These are phyloP conservation scores for Thalpophila matura DNA, from an alignment of 2,888 invertebrate genomes.

Conservation along the genomic window DNA sequence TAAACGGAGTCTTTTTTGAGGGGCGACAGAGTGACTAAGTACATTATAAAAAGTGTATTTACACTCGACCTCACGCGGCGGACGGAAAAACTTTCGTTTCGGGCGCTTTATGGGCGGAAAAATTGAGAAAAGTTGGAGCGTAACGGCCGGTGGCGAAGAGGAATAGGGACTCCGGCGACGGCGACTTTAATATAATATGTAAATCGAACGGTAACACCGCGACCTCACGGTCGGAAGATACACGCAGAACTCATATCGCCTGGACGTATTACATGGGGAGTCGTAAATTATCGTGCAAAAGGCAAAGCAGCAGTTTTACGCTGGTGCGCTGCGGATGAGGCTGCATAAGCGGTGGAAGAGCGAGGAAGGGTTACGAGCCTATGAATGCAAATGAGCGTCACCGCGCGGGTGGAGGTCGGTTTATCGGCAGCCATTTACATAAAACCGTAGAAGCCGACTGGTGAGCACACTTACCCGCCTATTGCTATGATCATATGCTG, in stretches of 20 bases:
- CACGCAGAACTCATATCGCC: conserved; percentile 86
- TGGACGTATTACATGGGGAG: conserved; percentile 87
- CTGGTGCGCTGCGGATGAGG: conserved; percentile 75
- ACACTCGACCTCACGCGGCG: conserved; percentile 88
- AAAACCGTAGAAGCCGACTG: conserved; percentile 83
- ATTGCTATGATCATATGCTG: conserved; percentile 78
- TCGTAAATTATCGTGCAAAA: conserved; percentile 89
- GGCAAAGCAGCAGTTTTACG: conserved; percentile 86
- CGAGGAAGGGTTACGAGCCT: conserved; percentile 90
- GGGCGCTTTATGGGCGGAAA: conserved; percentile 90
- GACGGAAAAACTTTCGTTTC: conserved; percentile 87
- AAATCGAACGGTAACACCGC: conserved; percentile 87
- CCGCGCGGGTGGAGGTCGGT: conserved; percentile 82
- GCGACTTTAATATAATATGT: conserved; percentile 90
- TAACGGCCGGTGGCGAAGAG: conserved; percentile 88
- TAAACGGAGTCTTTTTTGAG: conserved; percentile 80
- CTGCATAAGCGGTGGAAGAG: conserved; percentile 81
- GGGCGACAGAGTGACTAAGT: conserved; percentile 86
- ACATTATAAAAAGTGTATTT: conserved; percentile 90
- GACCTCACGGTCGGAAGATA: conserved; percentile 83
- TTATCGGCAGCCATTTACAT: conserved; percentile 88
- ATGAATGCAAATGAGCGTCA: conserved; percentile 90
- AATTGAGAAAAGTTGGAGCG: conserved; percentile 90
- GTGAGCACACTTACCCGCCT: conserved; percentile 78
- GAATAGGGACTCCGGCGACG: conserved; percentile 79